Conservation (phyloP, 2,113 vertebrate species). For the Centropristis striata region DNA sequence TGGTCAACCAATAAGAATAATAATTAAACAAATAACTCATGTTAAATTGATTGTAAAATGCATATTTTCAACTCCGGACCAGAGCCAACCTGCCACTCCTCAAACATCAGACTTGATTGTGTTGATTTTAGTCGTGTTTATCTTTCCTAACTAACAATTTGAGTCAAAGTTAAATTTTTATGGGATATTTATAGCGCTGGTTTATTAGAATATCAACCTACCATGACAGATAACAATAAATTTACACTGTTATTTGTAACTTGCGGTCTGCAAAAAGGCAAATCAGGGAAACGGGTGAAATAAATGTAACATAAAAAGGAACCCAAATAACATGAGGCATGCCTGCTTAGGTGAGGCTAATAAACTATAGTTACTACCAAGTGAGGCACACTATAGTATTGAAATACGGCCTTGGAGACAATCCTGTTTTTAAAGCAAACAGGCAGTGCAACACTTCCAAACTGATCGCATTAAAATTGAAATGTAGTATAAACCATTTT, state of each 20-base stretch:
- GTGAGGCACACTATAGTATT: slow-evolving; percentile 26
- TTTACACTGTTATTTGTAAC: slow-evolving; percentile 6
- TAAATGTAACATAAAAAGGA: slow-evolving; percentile 41
- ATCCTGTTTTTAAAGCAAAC: slow-evolving; percentile 64
- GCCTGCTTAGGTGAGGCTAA: slow-evolving; percentile 31
- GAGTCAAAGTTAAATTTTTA: slow-evolving; percentile 10
- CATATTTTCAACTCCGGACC: background rate
- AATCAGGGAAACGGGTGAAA: slow-evolving; percentile 40
- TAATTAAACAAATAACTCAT: background rate
- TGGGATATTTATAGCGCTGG: slow-evolving; percentile 1
- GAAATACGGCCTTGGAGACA: slow-evolving; percentile 51
- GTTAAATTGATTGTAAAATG: background rate
- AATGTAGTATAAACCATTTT: slow-evolving; percentile 58
- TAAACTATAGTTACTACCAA: slow-evolving; percentile 62
- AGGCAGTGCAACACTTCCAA: slow-evolving; percentile 54
- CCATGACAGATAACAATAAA: slow-evolving; percentile 21
- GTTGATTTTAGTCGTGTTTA: background rate
- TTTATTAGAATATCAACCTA: slow-evolving; percentile 17
- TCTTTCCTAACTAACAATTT: slow-evolving; percentile 18
- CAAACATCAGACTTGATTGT: background rate
- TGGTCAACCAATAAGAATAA: background rate
- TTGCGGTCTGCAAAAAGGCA: slow-evolving; percentile 5
- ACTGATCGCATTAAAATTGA: slow-evolving; percentile 65
- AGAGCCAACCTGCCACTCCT: background rate
- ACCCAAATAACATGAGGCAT: slow-evolving; percentile 34